Conservation (phyloP, 2,888 invertebrate species). For the Sycophila texana region DNA sequence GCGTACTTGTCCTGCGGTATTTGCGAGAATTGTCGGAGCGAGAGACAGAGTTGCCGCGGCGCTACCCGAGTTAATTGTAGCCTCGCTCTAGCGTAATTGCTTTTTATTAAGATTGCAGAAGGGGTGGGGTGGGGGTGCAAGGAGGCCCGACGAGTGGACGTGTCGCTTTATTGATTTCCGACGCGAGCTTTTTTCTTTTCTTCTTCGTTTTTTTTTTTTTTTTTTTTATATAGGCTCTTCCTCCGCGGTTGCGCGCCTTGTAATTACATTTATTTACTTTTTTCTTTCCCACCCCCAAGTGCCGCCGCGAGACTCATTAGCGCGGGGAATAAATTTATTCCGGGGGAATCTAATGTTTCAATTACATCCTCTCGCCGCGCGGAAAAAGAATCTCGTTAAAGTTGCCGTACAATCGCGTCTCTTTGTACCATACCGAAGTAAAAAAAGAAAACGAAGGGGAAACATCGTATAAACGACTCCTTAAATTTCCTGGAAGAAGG, state of each 20-base stretch:
- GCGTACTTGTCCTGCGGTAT: constrained; percentile 53
- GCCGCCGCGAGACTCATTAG: neutral
- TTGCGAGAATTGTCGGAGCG: constrained; percentile 45
- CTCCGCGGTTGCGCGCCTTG: neutral
- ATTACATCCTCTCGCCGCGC: too few relatives aligned
- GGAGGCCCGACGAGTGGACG: neutral
- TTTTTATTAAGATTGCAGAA: constrained; percentile 54
- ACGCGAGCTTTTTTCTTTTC: neutral
- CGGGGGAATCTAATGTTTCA: too few relatives aligned
- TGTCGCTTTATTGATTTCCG: constrained; percentile 25
- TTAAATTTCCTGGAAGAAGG: neutral
- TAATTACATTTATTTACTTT: neutral
- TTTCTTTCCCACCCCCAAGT: neutral
- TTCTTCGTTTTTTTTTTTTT: too few relatives aligned
- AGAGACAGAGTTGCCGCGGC: constrained; percentile 29
- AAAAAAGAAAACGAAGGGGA: neutral
- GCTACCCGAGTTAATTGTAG: constrained; percentile 55
- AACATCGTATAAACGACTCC: neutral
- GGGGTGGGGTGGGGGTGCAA: neutral
- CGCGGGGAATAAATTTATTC: too few relatives aligned
- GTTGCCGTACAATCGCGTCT: too few relatives aligned
- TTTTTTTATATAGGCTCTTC: neutral
- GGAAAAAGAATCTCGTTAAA: too few relatives aligned
- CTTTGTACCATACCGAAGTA: neutral
- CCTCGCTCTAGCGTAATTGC: constrained; percentile 46